Base-by-base conservation (phyloP, 2,797 vertebrate species). In the Lepilemur ruficaudatus region DNA sequence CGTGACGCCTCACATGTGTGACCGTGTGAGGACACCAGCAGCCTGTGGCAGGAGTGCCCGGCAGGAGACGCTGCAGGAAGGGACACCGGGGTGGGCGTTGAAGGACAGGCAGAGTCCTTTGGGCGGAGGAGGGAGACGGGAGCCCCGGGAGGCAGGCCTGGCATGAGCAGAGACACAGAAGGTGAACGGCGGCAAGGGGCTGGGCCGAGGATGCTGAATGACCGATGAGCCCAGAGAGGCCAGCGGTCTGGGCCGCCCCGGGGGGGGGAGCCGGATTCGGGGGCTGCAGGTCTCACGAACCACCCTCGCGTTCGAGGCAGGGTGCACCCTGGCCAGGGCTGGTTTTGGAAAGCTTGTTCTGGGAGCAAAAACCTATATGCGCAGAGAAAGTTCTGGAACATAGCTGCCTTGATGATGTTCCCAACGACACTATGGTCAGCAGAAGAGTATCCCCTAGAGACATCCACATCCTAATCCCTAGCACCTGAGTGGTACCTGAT, bases 21-120 rank as follows among this genome's bases (percentile, higher is more conserved):
- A 17, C 1, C 2, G 57, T 3, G 3, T 11, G 15, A 20, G 41
- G 57, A 50, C 5, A 25, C 0, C 1, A 30, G 59, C 15, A 22
- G 41, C 0, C 0, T 0, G 22, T 2, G 11, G 8, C 20, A 18
- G n/a, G 57, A 50, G n/a, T 35, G 4, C 25, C 15, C 73, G 38
- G 2, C 59, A 50, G 52, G 69, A 59, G 59, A n/a, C 0, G 2
- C 6, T 13, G 0, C 20, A 43, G 25, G n/a, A 55, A 22, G 23
- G 0, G 22, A 46, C 4, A 3, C 0, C 0, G 35, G 93, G 50
- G 65, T 4, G 18, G 84, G 35, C 67, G 9, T 2, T 4, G 67
- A 28, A 52, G 46, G 38, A 52, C 2, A 7, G 41, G 65, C 78
- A 35, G 59, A 70, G 48, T 22, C 25, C 41, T 86, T 25, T 8